phyloP scores from a whole-genome alignment of 2,113 vertebrate genomes.

The Carassius carassius region DNA sequence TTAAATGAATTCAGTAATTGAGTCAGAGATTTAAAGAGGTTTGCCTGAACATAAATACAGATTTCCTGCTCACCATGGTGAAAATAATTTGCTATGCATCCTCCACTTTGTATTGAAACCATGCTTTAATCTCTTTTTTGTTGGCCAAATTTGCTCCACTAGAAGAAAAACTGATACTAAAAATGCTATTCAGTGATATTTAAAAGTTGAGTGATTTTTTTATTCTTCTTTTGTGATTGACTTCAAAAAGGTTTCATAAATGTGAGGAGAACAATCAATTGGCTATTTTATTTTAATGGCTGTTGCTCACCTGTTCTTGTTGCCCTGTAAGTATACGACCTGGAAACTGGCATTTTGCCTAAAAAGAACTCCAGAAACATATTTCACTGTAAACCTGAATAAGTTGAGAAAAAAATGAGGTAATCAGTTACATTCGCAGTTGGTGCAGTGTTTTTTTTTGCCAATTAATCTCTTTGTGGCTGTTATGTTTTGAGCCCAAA shows the following conservation, averaged over 20 bases:
- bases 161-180: background rate
- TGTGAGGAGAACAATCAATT: background rate
- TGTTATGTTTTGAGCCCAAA: too few species aligned
- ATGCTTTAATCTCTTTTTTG: background rate
- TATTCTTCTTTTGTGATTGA: background rate
- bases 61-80: background rate
- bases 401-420: too few species aligned
- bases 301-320: background rate
- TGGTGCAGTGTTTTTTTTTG: too few species aligned
- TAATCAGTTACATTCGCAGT: too few species aligned
- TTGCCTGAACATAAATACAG: background rate
- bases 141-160: background rate
- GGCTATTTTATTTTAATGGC: background rate
- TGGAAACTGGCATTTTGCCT: background rate
- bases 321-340: background rate
- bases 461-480: too few species aligned
- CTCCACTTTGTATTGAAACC: background rate
- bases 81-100: background rate
- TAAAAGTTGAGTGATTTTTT: background rate
- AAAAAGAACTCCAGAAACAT: background rate
- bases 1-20: background rate
- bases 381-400: too few species aligned
- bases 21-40: background rate
- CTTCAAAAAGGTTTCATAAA: background rate
- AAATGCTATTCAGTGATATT: slow-evolving; percentile 6